Conservation (phyloP, 2,888 invertebrate genomes). For the Empis stercorea region DNA sequence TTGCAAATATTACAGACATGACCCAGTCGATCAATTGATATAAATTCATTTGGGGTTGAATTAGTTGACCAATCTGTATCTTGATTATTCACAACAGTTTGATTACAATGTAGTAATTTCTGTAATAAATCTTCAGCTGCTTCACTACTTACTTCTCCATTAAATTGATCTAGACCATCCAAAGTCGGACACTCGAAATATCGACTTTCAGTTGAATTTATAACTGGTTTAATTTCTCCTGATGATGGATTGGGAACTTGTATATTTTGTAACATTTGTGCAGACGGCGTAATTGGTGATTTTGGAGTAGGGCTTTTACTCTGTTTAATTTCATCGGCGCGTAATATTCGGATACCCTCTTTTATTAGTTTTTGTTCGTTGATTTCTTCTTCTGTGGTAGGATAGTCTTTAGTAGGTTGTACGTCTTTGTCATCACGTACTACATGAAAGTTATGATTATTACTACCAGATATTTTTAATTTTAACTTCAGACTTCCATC, state of each 20-base stretch:
- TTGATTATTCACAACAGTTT: conserved; percentile 27
- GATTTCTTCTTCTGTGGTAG: background rate
- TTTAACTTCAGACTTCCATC: conserved; percentile 16
- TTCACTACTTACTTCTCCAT: conserved; percentile 14
- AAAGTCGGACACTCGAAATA: conserved; percentile 20
- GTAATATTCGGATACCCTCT: conserved; percentile 11
- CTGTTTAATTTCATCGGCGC: conserved; percentile 15
- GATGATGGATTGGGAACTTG: background rate
- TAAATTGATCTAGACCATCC: conserved; percentile 18
- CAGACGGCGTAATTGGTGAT: conserved; percentile 5
- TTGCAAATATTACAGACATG: conserved; percentile 32
- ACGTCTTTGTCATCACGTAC: too few species aligned
- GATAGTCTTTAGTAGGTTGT: background rate
- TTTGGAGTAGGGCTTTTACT: conserved; percentile 4
- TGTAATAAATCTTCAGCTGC: conserved; percentile 16
- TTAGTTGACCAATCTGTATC: conserved; percentile 16
- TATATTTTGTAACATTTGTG: conserved; percentile 10
- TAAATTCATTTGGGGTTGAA: conserved; percentile 41
- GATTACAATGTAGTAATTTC: conserved; percentile 15
- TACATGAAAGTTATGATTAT: background rate
- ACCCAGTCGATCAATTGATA: conserved; percentile 43
- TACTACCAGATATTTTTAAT: conserved; percentile 14
- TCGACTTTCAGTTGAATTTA: conserved; percentile 12
- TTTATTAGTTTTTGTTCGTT: conserved; percentile 2
- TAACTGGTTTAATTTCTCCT: background rate